phyloP scores from a whole-genome alignment of 1,140 invertebrate genomes.

The Leptonema lineaticorne region DNA sequence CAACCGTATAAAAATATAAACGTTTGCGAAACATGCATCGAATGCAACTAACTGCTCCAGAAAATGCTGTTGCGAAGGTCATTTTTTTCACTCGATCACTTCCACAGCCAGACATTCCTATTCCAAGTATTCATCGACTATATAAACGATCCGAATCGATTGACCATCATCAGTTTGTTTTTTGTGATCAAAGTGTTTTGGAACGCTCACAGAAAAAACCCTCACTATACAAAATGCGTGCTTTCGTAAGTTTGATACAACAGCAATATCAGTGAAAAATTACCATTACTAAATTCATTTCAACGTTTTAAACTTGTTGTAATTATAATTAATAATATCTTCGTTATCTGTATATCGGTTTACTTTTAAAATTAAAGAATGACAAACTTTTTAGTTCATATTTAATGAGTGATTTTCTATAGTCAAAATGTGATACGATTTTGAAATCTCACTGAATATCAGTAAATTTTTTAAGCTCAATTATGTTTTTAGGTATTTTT shows the following conservation, averaged over 20 bases:
- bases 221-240: slow-evolving; percentile 18
- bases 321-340: too few species aligned
- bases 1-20: too few species aligned
- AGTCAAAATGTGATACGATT: too few species aligned
- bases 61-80: slow-evolving; percentile 18
- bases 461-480: too few species aligned
- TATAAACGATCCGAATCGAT: slow-evolving; percentile 20
- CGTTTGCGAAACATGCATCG: slow-evolving; percentile 11
- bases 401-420: too few species aligned
- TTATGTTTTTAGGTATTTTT: slow-evolving; percentile 19
- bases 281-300: too few species aligned
- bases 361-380: too few species aligned
- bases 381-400: too few species aligned
- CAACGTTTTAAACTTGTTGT: too few species aligned
- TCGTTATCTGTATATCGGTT: too few species aligned
- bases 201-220: not conserved
- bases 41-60: slow-evolving; percentile 25
- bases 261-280: too few species aligned
- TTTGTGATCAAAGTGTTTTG: not conserved
- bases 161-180: slow-evolving; percentile 27
- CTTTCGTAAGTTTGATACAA: slow-evolving; percentile 32
- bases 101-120: not conserved
- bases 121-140: slow-evolving; percentile 9
- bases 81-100: slow-evolving; percentile 13
- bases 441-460: too few species aligned